Percentiles rank a stretch among this genome's conserved stretches.
Conservation (phyloP, 53 echinoderm and acorn worm species). For the Glandiceps talaboti region DNA sequence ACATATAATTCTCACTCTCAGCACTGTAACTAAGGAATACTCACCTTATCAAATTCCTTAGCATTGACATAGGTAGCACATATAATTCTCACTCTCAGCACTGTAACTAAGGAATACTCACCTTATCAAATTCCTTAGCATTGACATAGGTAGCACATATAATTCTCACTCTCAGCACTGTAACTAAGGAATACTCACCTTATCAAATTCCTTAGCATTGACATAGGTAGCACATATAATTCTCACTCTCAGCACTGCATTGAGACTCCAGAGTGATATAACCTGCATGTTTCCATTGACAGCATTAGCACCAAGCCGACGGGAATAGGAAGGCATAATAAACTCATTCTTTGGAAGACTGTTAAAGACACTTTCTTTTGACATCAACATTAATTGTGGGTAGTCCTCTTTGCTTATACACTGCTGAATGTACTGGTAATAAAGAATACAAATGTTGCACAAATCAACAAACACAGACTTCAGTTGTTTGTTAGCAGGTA, state of each 20-base stretch:
- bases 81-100: no score
- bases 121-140: no score
- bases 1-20: no score
- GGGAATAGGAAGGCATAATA: conserved; percentile 81
- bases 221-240: conserved; percentile 97
- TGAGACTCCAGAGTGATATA: conserved; percentile 64
- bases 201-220: conserved; percentile 93
- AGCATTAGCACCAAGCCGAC: conserved; percentile 48
- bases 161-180: no score
- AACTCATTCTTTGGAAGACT: conserved; percentile 75
- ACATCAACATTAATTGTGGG: conserved; percentile 94
- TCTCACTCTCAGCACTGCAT: conserved; percentile 46
- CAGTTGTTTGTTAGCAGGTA: no score
- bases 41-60: no score
- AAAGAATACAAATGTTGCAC: neutral
- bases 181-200: no score
- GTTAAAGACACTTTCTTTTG: conserved; percentile 78
- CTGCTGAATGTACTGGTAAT: conserved; percentile 64
- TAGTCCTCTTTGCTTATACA: conserved; percentile 61
- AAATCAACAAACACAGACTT: no score
- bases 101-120: no score
- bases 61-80: no score
- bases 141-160: no score
- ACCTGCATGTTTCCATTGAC: conserved; percentile 28
- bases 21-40: no score